Evolutionary conservation across 2,888 invertebrate genomes (phyloP), one percentile per base, ranked within the genome.

Genomic region (Amblyjoppa fuscipennis): DNA sequence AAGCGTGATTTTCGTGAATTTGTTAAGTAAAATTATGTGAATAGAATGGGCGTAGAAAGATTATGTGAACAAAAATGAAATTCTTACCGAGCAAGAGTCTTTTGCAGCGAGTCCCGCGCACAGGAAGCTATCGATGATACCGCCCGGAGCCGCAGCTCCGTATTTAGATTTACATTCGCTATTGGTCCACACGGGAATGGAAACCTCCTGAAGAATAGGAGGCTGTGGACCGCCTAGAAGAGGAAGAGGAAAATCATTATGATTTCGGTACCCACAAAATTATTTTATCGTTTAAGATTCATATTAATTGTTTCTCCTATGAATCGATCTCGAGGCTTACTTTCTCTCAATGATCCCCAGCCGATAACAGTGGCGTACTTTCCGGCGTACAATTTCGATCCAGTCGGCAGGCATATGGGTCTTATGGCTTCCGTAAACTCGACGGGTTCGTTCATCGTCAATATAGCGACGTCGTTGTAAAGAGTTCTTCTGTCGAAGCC

Each of bases 61-160:
- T 31, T 31, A 31, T 31, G 28, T 31, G 28, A 31, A 31, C 56
- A 1, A 3, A 74, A 73, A 51, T 9, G 34, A 25, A 28, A 79
- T 74, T 7, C 97, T 96, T 95, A 98, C 98, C 94, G 98, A 98
- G 94, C 98, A 98, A 28, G 98, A 98, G 94, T 98, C 98, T 95
- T 96, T 97, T 85, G 96, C 96, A 13, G 97, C 97, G 94, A 96
- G 96, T 0, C 98, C 98, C 70, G 98, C 98, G 93, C 98, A 98
- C 7, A 98, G 94, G 96, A 98, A 98, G 90, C 97, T 97, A 11
- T 97, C 97, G 1, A 98, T 97, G 82, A 98, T 98, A 34, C 98
- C 98, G 11, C 98, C 98, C 0, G 98, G 97, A n/a, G 98, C 98
- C 0, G 97, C 97, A 11, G 95, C 95, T 28, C 98, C 98, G 92